These are phyloP conservation scores for Spialia ferax DNA, from an alignment of 2,888 invertebrate genomes.

Conservation along the genomic window DNA sequence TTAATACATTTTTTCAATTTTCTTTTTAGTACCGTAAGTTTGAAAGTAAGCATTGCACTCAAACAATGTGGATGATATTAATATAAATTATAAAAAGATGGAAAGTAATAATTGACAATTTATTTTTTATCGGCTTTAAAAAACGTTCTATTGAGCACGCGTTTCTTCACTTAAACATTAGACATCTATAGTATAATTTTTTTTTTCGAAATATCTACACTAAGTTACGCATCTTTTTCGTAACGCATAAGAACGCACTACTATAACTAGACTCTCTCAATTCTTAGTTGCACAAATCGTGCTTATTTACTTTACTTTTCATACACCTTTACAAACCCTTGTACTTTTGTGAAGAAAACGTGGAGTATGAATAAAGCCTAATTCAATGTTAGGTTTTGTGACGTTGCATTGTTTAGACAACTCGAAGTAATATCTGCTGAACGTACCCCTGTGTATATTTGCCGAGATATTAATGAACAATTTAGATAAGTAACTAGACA, in stretches of 20 bases:
- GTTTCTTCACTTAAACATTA: no score
- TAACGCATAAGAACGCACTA: neutral
- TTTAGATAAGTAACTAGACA: conserved; percentile 65
- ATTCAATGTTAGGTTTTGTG: conserved; percentile 9
- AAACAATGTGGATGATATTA: neutral
- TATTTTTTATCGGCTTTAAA: conserved; percentile 9
- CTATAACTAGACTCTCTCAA: neutral
- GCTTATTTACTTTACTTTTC: neutral
- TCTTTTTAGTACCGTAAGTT: conserved; percentile 27
- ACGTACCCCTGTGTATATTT: conserved; percentile 60
- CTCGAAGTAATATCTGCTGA: conserved; percentile 50
- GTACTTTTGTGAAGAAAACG: neutral
- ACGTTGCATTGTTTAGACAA: conserved; percentile 7
- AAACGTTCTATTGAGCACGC: neutral
- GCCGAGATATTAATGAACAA: conserved; percentile 74
- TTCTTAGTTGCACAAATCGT: neutral
- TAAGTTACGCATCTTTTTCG: no score
- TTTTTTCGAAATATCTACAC: no score
- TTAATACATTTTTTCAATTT: conserved; percentile 45
- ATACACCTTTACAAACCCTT: neutral
- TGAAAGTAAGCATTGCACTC: conserved; percentile 15
- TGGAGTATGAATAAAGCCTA: neutral
- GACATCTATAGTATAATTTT: no score
- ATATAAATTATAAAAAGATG: neutral
- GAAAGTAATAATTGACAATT: conserved; percentile 19